Percentiles rank a stretch among this genome's conserved stretches.
Conservation (phyloP, 2,888 invertebrate species). For the Tuberolachnus salignus region DNA sequence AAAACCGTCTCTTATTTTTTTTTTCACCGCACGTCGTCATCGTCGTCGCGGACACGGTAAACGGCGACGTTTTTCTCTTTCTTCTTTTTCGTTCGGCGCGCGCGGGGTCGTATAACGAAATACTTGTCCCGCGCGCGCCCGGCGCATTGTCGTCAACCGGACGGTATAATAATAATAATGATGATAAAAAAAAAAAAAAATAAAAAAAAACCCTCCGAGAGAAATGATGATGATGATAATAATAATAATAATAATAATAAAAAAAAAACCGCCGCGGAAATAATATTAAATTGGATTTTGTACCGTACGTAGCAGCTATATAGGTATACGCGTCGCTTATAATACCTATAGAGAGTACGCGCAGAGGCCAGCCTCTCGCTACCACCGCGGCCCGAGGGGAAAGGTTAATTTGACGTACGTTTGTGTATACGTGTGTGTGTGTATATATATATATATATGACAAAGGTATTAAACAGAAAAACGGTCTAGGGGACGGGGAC, state of each 20-base stretch:
- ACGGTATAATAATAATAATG: constrained; percentile 21
- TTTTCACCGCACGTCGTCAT: not conserved
- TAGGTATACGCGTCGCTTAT: too few relatives aligned
- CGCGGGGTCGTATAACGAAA: not conserved
- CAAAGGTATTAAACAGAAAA: constrained; percentile 20
- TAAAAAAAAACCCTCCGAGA: not conserved
- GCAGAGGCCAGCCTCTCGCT: too few relatives aligned
- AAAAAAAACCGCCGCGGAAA: constrained; percentile 6
- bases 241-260: not conserved
- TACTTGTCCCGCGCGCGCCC: not conserved
- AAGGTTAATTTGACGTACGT: not conserved
- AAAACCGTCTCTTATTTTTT: constrained; percentile 26
- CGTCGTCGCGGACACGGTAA: not conserved
- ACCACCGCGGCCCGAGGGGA: not conserved
- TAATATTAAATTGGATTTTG: constrained; percentile 42
- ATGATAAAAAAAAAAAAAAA: not conserved
- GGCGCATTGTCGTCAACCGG: constrained; percentile 5
- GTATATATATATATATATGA: not conserved
- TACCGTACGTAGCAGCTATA: not conserved
- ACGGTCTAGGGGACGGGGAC: not conserved
- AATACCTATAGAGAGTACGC: too few relatives aligned
- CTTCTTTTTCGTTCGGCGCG: not conserved
- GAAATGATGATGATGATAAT: constrained; percentile 1
- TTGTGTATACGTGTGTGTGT: not conserved
- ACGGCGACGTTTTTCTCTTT: not conserved